Percentiles rank a stretch among this genome's conserved stretches.
Evolutionary conservation across 2,113 vertebrate genomes (phyloP).

Genomic region (Phoxinus phoxinus): DNA sequence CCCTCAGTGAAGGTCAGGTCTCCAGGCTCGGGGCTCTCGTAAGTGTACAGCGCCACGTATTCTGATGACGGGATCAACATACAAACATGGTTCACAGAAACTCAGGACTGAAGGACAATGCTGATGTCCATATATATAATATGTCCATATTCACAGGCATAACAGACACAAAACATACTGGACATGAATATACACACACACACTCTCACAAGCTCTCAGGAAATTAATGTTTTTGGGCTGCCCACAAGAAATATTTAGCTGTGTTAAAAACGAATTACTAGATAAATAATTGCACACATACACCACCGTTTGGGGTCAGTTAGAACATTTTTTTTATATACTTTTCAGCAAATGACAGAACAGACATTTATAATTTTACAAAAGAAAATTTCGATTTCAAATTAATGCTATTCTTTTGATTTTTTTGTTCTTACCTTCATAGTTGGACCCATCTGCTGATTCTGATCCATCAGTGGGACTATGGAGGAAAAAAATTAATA

Average conservation of each 20-base stretch:
- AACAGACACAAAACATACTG: not conserved
- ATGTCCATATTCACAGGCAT: not conserved
- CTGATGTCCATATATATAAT: not conserved
- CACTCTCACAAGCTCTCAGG: not conserved
- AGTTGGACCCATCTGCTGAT: slow-evolving; percentile 59
- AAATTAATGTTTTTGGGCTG: not conserved
- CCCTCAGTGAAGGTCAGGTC: slow-evolving; percentile 91
- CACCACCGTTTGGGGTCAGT: not conserved
- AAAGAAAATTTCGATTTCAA: not conserved
- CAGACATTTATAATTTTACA: not conserved
- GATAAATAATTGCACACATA: not conserved
- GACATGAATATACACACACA: not conserved
- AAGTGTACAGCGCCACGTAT: slow-evolving; percentile 88
- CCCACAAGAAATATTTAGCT: not conserved
- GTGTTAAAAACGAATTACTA: not conserved
- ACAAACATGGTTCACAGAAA: not conserved
- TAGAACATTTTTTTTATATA: not conserved
- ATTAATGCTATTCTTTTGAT: not conserved
- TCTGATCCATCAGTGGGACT: slow-evolving; percentile 64
- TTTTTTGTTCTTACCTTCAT: slow-evolving; percentile 72
- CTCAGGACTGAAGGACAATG: not conserved
- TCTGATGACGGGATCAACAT: slow-evolving; percentile 73
- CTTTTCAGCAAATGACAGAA: not conserved
- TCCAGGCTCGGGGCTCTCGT: slow-evolving; percentile 87
- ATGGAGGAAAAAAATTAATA: not conserved